A percentile compares a stretch with the other conserved stretches of the same genome.
Evolutionary conservation across 2,888 invertebrate species (phyloP).

Genomic region (Acanthosepion esculentum): DNA sequence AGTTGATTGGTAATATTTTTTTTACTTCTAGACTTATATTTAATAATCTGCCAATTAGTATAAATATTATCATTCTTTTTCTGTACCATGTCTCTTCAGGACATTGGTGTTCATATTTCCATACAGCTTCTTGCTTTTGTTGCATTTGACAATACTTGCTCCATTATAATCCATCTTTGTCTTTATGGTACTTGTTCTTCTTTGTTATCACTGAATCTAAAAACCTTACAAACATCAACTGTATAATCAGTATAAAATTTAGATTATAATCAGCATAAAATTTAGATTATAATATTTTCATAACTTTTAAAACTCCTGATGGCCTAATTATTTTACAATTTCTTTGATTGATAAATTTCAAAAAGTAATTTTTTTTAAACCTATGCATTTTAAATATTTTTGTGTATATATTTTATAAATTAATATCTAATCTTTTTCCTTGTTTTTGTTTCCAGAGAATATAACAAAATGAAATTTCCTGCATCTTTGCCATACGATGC

Average conservation of each 20-base stretch:
- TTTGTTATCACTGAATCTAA: too few species aligned
- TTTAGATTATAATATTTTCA: neutral
- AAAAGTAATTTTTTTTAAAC: neutral
- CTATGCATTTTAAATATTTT: neutral
- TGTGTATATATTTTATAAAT: neutral
- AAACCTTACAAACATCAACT: neutral
- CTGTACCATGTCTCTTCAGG: too few species aligned
- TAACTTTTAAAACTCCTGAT: neutral
- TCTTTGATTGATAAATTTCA: neutral
- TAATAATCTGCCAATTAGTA: too few species aligned
- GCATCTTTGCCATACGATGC: neutral
- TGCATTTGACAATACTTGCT: too few species aligned
- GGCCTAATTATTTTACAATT: neutral
- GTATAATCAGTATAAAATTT: too few species aligned
- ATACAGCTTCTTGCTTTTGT: too few species aligned
- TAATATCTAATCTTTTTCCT: neutral
- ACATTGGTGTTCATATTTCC: too few species aligned
- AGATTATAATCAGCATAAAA: neutral
- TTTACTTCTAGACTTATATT: too few species aligned
- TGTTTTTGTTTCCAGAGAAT: constrained; percentile 23
- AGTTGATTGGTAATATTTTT: too few species aligned
- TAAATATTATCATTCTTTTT: too few species aligned
- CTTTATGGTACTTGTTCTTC: too few species aligned
- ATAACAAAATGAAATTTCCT: constrained; percentile 44
- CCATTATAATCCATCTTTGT: too few species aligned